Conservation (phyloP, 2,888 invertebrate species). For the Hirudinaria manillensis region DNA sequence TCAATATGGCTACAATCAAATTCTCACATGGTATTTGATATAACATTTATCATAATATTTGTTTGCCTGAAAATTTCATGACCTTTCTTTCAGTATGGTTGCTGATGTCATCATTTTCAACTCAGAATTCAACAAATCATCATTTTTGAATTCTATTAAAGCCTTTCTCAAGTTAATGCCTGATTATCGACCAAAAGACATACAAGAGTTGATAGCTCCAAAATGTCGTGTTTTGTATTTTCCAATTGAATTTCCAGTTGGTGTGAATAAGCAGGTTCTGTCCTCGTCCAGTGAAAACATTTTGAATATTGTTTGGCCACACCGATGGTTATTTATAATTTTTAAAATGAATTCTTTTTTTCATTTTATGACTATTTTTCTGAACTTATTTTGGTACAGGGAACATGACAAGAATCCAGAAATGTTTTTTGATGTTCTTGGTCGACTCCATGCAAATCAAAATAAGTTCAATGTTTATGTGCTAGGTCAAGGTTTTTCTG, state of each 20-base stretch:
- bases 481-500: constrained; percentile 49
- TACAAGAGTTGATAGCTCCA: constrained; percentile 58
- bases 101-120: constrained; percentile 68
- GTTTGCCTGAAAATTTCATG: constrained; percentile 3
- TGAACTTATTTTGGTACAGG: constrained; percentile 54
- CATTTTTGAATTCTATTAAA: constrained; percentile 63
- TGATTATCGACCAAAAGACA: constrained; percentile 61
- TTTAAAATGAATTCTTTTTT: not conserved
- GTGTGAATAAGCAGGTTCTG: not conserved
- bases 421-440: constrained; percentile 59
- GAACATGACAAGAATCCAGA: constrained; percentile 72
- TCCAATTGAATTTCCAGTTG: constrained; percentile 55
- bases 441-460: constrained; percentile 54
- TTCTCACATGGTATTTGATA: constrained; percentile 57
- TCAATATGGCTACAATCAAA: constrained; percentile 71
- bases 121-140: constrained; percentile 65
- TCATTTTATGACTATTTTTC: constrained; percentile 6
- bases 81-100: constrained; percentile 59
- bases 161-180: constrained; percentile 64
- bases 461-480: constrained; percentile 62
- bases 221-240: constrained; percentile 65
- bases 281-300: not conserved
- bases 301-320: constrained; percentile 68
- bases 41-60: not conserved
- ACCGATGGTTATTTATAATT: constrained; percentile 60